Conservation (phyloP, 2,113 vertebrate species). For the Morone saxatilis region DNA sequence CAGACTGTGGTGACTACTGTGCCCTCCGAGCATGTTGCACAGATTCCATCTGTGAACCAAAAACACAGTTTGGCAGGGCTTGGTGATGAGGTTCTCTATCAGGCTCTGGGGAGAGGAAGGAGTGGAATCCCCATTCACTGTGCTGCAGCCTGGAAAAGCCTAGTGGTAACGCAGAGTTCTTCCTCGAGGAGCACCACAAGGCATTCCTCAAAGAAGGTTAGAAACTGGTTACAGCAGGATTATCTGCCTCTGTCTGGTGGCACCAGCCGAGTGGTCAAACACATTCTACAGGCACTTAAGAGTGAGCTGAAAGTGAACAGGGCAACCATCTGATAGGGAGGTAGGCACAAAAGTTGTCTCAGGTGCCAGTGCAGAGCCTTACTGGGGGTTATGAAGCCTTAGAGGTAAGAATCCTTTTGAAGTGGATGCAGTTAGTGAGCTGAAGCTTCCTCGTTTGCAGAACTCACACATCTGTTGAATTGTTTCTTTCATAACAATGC, state of each 20-base stretch:
- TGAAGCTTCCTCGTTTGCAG: neutral
- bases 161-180: neutral
- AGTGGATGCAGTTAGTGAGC: neutral
- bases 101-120: neutral
- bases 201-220: neutral
- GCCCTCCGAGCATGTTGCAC: neutral
- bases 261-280: rapidly evolving
- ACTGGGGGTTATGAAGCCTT: rapidly evolving
- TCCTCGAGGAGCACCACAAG: neutral
- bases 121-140: neutral
- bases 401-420: neutral
- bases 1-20: neutral
- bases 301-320: too few species aligned
- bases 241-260: neutral
- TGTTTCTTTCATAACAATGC: constrained; percentile 6
- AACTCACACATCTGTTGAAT: neutral
- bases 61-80: constrained; percentile 5
- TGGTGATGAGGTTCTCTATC: neutral
- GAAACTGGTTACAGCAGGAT: neutral
- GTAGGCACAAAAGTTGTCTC: neutral
- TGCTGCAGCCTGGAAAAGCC: constrained; percentile 1
- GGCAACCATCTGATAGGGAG: neutral
- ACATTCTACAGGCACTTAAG: neutral
- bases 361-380: neutral
- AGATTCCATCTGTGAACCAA: neutral